phyloP scores from a whole-genome alignment of 2,888 invertebrate genomes.

The Scelioninae gen. 1 region DNA sequence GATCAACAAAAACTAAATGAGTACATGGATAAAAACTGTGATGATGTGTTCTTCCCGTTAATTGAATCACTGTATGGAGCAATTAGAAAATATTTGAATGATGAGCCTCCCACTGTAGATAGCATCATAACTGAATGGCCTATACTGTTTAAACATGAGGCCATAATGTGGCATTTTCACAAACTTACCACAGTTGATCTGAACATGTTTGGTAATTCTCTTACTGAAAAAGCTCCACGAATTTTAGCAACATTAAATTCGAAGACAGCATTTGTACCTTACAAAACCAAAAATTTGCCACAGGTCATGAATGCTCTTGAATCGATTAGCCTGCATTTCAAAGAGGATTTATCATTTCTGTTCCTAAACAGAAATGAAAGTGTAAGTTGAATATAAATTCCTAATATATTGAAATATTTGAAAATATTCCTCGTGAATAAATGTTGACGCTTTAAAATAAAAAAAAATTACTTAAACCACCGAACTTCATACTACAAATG shows the following conservation, averaged over 20 bases:
- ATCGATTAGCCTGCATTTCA: conserved; percentile 6
- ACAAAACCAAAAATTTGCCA: background rate
- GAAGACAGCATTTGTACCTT: background rate
- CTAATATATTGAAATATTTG: no score
- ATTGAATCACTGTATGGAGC: no score
- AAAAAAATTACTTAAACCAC: no score
- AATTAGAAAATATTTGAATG: no score
- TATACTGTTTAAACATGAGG: conserved; percentile 17
- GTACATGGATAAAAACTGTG: no score
- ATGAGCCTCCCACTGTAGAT: no score
- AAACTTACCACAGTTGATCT: conserved; percentile 21
- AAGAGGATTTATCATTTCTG: conserved; percentile 21
- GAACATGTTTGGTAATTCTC: conserved; percentile 2
- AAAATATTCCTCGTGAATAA: no score
- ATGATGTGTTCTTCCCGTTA: no score
- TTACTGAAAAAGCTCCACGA: conserved; percentile 16
- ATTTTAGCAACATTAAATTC: background rate
- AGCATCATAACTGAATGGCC: background rate
- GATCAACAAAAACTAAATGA: no score
- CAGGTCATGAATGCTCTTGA: conserved; percentile 2
- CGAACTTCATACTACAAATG: no score
- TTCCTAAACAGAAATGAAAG: background rate
- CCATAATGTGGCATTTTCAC: conserved; percentile 21
- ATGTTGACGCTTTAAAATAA: no score
- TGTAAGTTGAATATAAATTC: background rate